These are phyloP conservation scores for Notodromas monacha DNA, from an alignment of 2,888 invertebrate species.

Conservation along the genomic window DNA sequence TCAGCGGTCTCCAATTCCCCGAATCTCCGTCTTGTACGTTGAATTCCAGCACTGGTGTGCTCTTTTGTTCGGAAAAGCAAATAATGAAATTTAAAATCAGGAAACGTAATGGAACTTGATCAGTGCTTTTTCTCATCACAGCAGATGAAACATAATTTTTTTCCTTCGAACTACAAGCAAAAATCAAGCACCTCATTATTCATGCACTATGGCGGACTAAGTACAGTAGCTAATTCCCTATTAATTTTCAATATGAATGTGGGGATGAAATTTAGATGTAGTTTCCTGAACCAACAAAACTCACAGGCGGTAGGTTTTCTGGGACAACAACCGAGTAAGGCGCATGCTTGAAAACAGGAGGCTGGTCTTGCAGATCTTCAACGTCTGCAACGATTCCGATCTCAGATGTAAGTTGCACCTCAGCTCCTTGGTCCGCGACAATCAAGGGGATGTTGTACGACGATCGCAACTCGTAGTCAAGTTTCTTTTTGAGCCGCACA, in stretches of 20 bases:
- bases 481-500: constrained; percentile 26
- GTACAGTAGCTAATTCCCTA: background rate
- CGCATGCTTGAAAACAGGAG: constrained; percentile 41
- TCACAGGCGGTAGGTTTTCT: constrained; percentile 33
- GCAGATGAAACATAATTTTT: too few relatives aligned
- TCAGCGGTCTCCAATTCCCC: background rate
- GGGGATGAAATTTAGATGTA: background rate
- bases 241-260: background rate
- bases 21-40: background rate
- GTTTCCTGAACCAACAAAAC: constrained; percentile 9
- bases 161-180: too few relatives aligned
- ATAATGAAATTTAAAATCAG: too few relatives aligned
- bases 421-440: constrained; percentile 26
- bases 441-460: constrained; percentile 33
- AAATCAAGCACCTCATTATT: too few relatives aligned
- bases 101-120: too few relatives aligned
- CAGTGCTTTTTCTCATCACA: too few relatives aligned
- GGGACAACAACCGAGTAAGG: constrained; percentile 41
- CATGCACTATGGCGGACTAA: too few relatives aligned
- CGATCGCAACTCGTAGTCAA: constrained; percentile 43
- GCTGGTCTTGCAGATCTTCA: constrained; percentile 45
- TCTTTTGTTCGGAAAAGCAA: too few relatives aligned
- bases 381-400: constrained; percentile 41
- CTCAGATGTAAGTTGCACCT: constrained; percentile 23
- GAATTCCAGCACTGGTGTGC: background rate